Conservation (phyloP, 2,888 invertebrate genomes). For the Pedicia rivosa region DNA sequence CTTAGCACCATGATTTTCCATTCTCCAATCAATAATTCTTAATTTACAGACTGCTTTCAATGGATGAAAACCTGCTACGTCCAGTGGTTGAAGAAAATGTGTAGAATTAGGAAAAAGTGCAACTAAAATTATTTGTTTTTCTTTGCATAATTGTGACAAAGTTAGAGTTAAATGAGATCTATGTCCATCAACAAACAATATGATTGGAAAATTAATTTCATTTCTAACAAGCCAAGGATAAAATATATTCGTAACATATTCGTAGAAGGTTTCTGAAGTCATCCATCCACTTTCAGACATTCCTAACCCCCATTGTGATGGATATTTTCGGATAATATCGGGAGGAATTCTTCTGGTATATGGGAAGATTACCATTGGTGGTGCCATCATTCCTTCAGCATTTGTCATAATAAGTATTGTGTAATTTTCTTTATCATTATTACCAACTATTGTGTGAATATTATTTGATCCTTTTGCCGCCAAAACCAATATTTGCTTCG, state of each 20-base stretch:
- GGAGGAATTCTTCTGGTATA: too few relatives aligned
- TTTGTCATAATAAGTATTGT: too few relatives aligned
- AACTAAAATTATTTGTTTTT: conserved; percentile 21
- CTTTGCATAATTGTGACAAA: conserved; percentile 22
- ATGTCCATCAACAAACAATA: conserved; percentile 27
- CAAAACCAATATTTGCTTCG: too few relatives aligned
- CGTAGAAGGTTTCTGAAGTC: conserved; percentile 24
- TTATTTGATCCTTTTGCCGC: too few relatives aligned
- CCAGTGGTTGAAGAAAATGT: conserved; percentile 25
- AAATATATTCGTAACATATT: conserved; percentile 25
- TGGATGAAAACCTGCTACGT: conserved; percentile 22
- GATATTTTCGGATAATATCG: too few relatives aligned
- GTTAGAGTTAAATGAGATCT: conserved; percentile 22
- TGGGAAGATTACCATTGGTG: too few relatives aligned
- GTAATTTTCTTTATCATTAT: too few relatives aligned
- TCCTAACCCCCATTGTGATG: conserved; percentile 21
- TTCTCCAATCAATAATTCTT: conserved; percentile 15
- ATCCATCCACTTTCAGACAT: conserved; percentile 29
- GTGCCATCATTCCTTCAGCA: too few relatives aligned
- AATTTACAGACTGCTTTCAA: conserved; percentile 20
- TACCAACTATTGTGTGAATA: too few relatives aligned
- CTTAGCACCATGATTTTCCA: conserved; percentile 4
- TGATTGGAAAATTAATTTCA: conserved; percentile 20
- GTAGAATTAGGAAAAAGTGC: conserved; percentile 12
- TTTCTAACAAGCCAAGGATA: conserved; percentile 21